Conservation (phyloP, 2,888 invertebrate species). For the Amblyteles armatorius region DNA sequence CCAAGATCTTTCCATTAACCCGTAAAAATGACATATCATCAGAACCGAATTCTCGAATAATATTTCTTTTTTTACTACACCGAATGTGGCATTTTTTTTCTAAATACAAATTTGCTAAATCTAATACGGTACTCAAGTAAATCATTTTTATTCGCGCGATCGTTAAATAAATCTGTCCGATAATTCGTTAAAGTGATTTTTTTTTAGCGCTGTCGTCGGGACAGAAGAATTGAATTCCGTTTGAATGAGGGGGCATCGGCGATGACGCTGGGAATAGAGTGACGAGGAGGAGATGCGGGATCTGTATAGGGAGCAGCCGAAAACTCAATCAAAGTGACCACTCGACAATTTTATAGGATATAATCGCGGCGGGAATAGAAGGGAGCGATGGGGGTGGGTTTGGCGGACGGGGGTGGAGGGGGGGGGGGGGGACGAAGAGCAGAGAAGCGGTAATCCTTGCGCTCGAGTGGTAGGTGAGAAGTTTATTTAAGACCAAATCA, state of each 20-base stretch:
- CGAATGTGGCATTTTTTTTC: too few relatives aligned
- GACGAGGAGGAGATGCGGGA: conserved; percentile 1
- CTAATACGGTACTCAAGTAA: too few relatives aligned
- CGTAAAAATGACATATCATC: too few relatives aligned
- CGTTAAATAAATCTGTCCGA: background rate
- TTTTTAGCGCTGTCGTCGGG: conserved; percentile 19
- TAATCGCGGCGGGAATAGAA: conserved; percentile 65
- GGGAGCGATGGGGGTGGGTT: conserved; percentile 11
- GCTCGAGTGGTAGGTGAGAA: conserved; percentile 79
- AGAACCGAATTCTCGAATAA: too few relatives aligned
- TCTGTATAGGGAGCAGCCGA: conserved; percentile 31
- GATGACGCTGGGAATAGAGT: conserved; percentile 4
- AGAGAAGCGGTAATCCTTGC: conserved; percentile 66
- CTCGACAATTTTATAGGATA: conserved; percentile 79
- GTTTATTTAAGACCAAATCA: conserved; percentile 85
- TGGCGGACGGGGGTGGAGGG: background rate
- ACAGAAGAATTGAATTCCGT: conserved; percentile 36
- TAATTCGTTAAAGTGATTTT: conserved; percentile 13
- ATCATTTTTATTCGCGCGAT: background rate
- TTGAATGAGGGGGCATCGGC: conserved; percentile 20
- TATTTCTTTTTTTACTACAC: too few relatives aligned
- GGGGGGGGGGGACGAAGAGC: conserved; percentile 24
- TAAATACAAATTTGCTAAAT: too few relatives aligned
- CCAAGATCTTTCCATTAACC: background rate
- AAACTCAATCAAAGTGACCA: conserved; percentile 79